These are phyloP conservation scores for Drosophila chauvacae DNA, from an alignment of 1,140 invertebrate genomes.

Conservation along the genomic window DNA sequence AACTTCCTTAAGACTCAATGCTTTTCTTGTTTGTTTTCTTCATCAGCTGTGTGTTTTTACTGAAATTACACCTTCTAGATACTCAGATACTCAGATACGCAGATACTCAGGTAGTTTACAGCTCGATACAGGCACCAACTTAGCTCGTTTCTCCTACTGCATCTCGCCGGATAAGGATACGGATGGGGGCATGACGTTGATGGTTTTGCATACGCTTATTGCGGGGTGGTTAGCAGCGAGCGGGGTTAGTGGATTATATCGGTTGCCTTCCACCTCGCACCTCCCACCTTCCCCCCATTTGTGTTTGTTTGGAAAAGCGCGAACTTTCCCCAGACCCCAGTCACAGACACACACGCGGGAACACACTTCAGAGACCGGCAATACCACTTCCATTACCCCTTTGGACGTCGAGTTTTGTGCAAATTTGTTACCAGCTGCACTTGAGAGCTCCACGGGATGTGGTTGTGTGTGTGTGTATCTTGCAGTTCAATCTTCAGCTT, in stretches of 20 bases:
- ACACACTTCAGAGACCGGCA: background rate
- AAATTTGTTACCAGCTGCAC: slow-evolving; percentile 71
- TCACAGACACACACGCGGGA: background rate
- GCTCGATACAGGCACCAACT: slow-evolving; percentile 28
- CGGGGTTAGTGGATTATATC: slow-evolving; percentile 35
- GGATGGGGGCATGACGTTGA: slow-evolving; percentile 43
- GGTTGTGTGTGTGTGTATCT: slow-evolving; percentile 13
- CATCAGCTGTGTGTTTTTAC: background rate
- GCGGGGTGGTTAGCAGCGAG: background rate
- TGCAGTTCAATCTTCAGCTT: slow-evolving; percentile 41
- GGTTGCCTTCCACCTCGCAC: background rate
- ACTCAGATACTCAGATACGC: background rate
- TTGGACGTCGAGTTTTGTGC: slow-evolving; percentile 27
- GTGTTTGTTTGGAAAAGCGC: slow-evolving; percentile 80
- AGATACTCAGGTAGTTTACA: background rate
- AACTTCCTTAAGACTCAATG: background rate
- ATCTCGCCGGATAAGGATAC: slow-evolving; percentile 22
- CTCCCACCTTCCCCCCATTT: slow-evolving; percentile 51
- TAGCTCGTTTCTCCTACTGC: slow-evolving; percentile 35
- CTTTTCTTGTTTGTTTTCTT: background rate
- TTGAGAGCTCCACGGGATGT: slow-evolving; percentile 40
- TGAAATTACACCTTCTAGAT: slow-evolving; percentile 6
- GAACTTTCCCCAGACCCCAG: slow-evolving; percentile 40
- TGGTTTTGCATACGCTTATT: slow-evolving; percentile 47
- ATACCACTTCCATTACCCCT: background rate